Evolutionary conservation across 1,140 invertebrate genomes (phyloP), one percentile per base, ranked within the genome.

Genomic region (Drosophila oshimai): DNA sequence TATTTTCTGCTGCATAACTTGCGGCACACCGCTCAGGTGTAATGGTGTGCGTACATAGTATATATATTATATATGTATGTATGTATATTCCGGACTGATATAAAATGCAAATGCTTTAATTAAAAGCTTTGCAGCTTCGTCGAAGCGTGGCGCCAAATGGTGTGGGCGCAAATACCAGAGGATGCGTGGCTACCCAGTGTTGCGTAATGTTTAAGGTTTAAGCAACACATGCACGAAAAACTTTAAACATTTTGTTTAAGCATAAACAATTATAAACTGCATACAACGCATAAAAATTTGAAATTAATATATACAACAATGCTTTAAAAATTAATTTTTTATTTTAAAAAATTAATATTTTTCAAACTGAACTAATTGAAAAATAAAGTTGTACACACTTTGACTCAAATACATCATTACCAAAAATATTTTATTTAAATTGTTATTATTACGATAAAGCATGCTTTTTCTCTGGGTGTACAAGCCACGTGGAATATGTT

Each of bases 91-190:
- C 34, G 24, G 29, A 42, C 80, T 72, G 71, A 86, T 84, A 80
- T 72, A 75, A 84, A 80, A 84, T 84, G 80, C 80, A 86, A 86
- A 84, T 84, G 80, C 80, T 79, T 84, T 84, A 84, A 84, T 84
- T 84, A 84, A 84, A 84, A 86, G 80, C 80, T 84, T 87, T 75
- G 71, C 75, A 86, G 67, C 80, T 67, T 74, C 60, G 55, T 34
- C 49, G 75, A 84, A 65, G 74, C 80, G 49, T 55, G 74, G 53
- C 53, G 51, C 64, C 64, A 54, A 69, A 73, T 53, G 26, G 46
- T 7, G 26, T 22, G 39, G 10, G 47, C 17, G 31, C 6, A 12
- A 5, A 9, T n/a, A 28, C 4, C 22, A 1, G 2, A 6, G 12
- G 17, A 18, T 41, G 36, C 17, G 20, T 33, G 39, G 17, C 10